A percentile compares a stretch with the other conserved stretches of the same genome.
Evolutionary conservation across 1,140 invertebrate species (phyloP).

Genomic region (Zophobas atratus): DNA sequence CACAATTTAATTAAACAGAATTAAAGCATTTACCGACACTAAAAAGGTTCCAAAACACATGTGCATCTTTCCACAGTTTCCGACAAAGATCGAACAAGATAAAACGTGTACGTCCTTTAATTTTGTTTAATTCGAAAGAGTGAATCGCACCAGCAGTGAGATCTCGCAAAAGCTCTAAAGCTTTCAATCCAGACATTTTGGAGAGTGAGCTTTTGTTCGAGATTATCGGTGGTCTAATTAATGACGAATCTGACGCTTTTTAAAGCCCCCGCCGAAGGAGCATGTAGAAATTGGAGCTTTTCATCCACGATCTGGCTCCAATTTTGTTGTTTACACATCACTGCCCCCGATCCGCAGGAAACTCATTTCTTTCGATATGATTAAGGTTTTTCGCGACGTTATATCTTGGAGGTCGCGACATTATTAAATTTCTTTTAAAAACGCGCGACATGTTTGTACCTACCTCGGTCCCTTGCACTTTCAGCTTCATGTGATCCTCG

Average conservation of each 20-base stretch:
- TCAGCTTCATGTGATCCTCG: slow-evolving; percentile 99
- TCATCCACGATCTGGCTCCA: slow-evolving; percentile 3
- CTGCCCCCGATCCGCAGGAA: slow-evolving; percentile 1
- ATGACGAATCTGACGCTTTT: slow-evolving; percentile 57
- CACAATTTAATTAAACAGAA: background rate
- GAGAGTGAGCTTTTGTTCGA: slow-evolving; percentile 53
- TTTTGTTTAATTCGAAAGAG: slow-evolving; percentile 55
- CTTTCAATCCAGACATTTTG: slow-evolving; percentile 52
- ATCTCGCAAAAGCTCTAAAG: slow-evolving; percentile 50
- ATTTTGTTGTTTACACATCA: slow-evolving; percentile 32
- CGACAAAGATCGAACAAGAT: slow-evolving; percentile 31
- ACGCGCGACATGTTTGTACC: slow-evolving; percentile 2
- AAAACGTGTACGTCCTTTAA: slow-evolving; percentile 50
- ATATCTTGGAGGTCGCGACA: slow-evolving; percentile 10
- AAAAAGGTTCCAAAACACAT: background rate
- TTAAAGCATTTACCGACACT: background rate
- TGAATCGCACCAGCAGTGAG: slow-evolving; percentile 24
- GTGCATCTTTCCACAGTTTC: background rate
- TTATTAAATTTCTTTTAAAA: slow-evolving; percentile 18
- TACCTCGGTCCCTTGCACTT: slow-evolving; percentile 96
- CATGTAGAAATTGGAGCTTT: slow-evolving; percentile 37
- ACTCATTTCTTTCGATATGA: slow-evolving; percentile 8
- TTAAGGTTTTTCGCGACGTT: slow-evolving; percentile 10
- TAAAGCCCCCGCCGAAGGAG: slow-evolving; percentile 16
- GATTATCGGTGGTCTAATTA: slow-evolving; percentile 57